A percentile compares a stretch with the other conserved stretches of the same genome.
Conservation (phyloP, 2,888 invertebrate genomes). For the Limnephilus lunatus region DNA sequence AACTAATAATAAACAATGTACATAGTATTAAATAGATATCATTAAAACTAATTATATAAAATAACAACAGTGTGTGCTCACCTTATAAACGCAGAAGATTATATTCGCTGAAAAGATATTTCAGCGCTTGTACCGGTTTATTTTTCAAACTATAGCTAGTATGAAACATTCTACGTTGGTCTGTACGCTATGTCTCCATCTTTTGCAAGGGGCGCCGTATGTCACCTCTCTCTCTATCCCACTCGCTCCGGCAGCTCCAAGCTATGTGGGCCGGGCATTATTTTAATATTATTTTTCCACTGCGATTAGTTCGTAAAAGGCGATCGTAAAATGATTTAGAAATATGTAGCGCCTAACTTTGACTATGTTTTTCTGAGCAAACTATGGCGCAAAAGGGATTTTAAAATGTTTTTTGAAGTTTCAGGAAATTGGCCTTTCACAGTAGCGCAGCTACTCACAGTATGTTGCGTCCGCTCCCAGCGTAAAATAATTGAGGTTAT, state of each 20-base stretch:
- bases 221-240: conserved; percentile 45
- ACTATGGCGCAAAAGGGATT: neutral
- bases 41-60: neutral
- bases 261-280: conserved; percentile 61
- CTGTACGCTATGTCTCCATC: conserved; percentile 43
- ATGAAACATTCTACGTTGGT: conserved; percentile 47
- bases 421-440: neutral
- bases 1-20: neutral
- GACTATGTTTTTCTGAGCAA: neutral
- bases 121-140: conserved; percentile 59
- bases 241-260: conserved; percentile 19
- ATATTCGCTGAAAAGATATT: conserved; percentile 49
- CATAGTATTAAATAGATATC: neutral
- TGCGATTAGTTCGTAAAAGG: conserved; percentile 52
- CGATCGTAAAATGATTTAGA: conserved; percentile 19
- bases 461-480: conserved; percentile 7
- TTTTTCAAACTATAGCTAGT: conserved; percentile 49
- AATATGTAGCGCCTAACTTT: neutral
- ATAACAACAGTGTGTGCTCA: neutral
- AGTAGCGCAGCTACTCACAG: neutral
- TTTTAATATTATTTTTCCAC: conserved; percentile 55
- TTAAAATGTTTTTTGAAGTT: neutral
- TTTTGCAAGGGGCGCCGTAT: neutral
- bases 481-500: conserved; percentile 49
- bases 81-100: conserved; percentile 42